Evolutionary conservation across 2,888 invertebrate species (phyloP).

Genomic region (Scaeva pyrastri): DNA sequence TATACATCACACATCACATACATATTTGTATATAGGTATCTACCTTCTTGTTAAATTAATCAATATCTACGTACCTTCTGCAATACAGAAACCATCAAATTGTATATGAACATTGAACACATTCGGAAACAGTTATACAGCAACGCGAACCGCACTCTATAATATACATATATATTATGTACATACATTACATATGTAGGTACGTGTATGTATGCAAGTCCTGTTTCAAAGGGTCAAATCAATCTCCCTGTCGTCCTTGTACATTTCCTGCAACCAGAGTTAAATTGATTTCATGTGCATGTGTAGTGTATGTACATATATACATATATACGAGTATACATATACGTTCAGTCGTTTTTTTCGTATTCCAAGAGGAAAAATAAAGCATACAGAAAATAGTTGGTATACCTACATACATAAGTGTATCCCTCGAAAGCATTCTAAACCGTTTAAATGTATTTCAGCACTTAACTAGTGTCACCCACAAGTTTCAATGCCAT

Average conservation of each 20-base stretch:
- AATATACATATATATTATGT: no score
- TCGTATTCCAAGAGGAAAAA: not conserved
- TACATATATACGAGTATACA: not conserved
- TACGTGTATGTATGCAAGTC: not conserved
- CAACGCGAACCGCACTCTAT: constrained; percentile 12
- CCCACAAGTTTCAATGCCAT: constrained; percentile 55
- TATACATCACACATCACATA: constrained; percentile 6
- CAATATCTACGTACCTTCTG: constrained; percentile 40
- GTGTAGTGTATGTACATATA: not conserved
- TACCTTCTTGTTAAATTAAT: constrained; percentile 50
- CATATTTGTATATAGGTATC: no score
- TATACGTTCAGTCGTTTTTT: not conserved
- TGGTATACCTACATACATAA: not conserved
- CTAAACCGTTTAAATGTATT: constrained; percentile 31
- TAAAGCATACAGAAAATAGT: not conserved
- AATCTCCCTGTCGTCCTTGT: constrained; percentile 54
- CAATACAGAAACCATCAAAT: constrained; percentile 27
- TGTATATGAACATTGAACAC: constrained; percentile 31
- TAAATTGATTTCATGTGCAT: constrained; percentile 23
- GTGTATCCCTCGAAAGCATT: not conserved
- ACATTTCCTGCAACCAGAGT: constrained; percentile 34
- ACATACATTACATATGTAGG: not conserved
- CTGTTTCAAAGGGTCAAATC: constrained; percentile 43
- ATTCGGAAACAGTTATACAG: constrained; percentile 17
- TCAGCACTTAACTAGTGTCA: constrained; percentile 58